These are phyloP conservation scores for Desmophyllum pertusum DNA, from an alignment of 92 coral and sea anemone genomes.

Conservation along the genomic window DNA sequence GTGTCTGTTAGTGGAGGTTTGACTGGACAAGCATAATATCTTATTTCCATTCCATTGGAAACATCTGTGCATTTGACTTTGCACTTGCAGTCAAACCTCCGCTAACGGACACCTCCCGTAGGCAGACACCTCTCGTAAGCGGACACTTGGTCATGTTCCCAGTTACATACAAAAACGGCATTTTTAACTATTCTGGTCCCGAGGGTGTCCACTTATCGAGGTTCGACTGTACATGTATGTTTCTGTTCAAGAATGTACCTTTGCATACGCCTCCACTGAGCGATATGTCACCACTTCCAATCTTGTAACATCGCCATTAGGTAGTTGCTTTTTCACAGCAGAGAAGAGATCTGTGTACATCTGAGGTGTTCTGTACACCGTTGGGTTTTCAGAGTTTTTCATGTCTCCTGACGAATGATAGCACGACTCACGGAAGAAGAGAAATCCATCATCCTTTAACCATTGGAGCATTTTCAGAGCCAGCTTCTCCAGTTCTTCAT, in stretches of 20 bases:
- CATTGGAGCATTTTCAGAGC: conserved; percentile 72
- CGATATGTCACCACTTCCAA: conserved; percentile 62
- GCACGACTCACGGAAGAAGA: conserved; percentile 83
- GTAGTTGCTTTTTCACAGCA: conserved; percentile 42
- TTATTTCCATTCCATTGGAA: too few relatives aligned
- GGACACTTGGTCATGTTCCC: too few relatives aligned
- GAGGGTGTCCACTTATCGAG: too few relatives aligned
- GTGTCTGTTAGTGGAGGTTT: too few relatives aligned
- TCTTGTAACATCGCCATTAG: conserved; percentile 25
- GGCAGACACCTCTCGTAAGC: too few relatives aligned
- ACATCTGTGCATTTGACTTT: too few relatives aligned
- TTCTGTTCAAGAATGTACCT: conserved; percentile 25
- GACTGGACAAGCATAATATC: too few relatives aligned
- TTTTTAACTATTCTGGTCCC: too few relatives aligned
- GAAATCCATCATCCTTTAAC: conserved; percentile 62
- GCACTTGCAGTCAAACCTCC: too few relatives aligned
- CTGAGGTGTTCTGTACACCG: conserved; percentile 75
- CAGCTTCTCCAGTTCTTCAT: conserved; percentile 67
- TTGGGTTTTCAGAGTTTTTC: conserved; percentile 69
- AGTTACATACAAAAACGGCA: too few relatives aligned
- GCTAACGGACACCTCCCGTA: too few relatives aligned
- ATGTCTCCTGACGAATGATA: conserved; percentile 79
- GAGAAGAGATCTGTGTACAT: conserved; percentile 58
- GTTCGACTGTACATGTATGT: too few relatives aligned
- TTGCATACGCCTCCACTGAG: conserved; percentile 73